phyloP scores from a whole-genome alignment of 2,888 invertebrate genomes.

The Tenthredo amoena region DNA sequence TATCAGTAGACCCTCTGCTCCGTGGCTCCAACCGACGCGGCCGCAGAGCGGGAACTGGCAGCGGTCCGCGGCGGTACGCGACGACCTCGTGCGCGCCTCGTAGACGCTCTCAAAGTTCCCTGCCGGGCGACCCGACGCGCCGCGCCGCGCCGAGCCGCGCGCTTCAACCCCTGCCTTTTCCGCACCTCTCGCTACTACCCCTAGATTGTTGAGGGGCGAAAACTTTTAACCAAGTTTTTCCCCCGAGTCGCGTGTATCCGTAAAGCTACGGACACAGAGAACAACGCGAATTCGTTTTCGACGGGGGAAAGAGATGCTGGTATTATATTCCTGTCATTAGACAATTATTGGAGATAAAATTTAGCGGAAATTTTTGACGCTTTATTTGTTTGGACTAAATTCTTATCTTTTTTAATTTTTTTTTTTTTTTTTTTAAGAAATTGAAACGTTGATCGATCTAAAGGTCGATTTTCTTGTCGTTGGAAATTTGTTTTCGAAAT shows the following conservation, averaged over 20 bases:
- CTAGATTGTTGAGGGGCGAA: constrained; percentile 26
- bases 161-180: not conserved
- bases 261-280: constrained; percentile 30
- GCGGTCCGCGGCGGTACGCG: constrained; percentile 64
- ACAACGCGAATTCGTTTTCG: not conserved
- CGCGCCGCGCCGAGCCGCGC: constrained; percentile 50
- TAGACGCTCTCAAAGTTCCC: constrained; percentile 65
- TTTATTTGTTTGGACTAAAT: too few relatives aligned
- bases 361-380: too few relatives aligned
- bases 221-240: constrained; percentile 70
- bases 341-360: not conserved
- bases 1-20: constrained; percentile 50
- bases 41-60: constrained; percentile 76
- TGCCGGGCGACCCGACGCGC: constrained; percentile 53
- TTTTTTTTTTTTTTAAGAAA: not conserved
- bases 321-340: not conserved
- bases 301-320: not conserved
- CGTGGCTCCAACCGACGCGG: constrained; percentile 74
- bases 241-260: constrained; percentile 50
- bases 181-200: not conserved
- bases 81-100: constrained; percentile 59
- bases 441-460: not conserved
- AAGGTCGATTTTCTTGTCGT: not conserved
- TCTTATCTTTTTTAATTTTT: not conserved
- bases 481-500: not conserved